Evolutionary conservation across 2,113 vertebrate genomes (phyloP), one percentile per base, ranked within the genome.

Genomic region (Neodontobutis hainanensis): DNA sequence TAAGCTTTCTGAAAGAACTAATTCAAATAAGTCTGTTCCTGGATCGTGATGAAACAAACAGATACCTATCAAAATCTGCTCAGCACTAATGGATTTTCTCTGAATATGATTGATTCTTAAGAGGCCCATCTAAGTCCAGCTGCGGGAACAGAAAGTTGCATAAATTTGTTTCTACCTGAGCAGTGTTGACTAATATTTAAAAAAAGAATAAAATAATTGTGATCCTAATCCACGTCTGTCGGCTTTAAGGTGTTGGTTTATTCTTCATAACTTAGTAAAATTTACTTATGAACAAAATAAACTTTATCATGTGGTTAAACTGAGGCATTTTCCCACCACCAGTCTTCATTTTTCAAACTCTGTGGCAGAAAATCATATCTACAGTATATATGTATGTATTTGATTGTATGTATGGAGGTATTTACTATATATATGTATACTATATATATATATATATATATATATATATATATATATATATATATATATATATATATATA

Each of bases 51-150:
- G 14, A 52, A 16, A 45, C 10, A 49, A 52, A 14, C 55, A 8
- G 2, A 19, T 2, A 0, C 45, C n/a, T n/a, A 9, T 14, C 36
- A 49, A 32, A 4, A 16, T 52, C 36, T 27, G 12, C n/a, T 4
- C 14, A 12, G 14, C 47, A 14, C 27, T 40, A 59, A 73, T 58
- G 11, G 8, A 8, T 50, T 72, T 59, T 43, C 15, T 40, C 34
- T 9, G 15, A 53, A 38, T 53, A 15, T 16, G 48, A 73, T 61
- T 61, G 47, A 61, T 44, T 40, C 48, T 70, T 14, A 40, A 70
- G 49, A 52, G 49, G 46, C 43, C 42, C 38, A 55, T 70, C 61
- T 40, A 15, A 70, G 50, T 40, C 16, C 55, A 60, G 53, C 46
- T 46, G 61, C 27, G 36, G 8, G 57, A n/a, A 19, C 43, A n/a